Percentiles rank a stretch among this genome's conserved stretches.
Evolutionary conservation across 2,113 vertebrate genomes (phyloP).

Genomic region (Gopherus evgoodei): DNA sequence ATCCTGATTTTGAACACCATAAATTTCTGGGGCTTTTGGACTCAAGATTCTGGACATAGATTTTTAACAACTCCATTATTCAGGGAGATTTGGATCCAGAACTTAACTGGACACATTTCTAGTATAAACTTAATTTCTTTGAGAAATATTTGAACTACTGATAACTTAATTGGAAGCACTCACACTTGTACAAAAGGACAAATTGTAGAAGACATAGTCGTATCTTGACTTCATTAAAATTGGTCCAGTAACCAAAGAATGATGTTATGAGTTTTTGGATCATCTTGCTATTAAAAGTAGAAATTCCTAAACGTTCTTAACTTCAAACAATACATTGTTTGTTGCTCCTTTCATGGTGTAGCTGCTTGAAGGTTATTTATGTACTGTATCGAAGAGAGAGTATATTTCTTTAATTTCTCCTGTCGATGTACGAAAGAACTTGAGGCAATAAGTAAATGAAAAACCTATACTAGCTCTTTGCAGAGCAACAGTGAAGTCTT

Average conservation of each 20-base stretch:
- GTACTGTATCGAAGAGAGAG: not conserved
- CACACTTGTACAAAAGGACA: not conserved
- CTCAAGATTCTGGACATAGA: not conserved
- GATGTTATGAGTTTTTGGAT: not conserved
- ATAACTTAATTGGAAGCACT: not conserved
- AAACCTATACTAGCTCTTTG: not conserved
- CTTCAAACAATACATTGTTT: not conserved
- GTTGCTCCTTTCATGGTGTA: not conserved
- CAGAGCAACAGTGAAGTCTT: not conserved
- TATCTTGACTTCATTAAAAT: not conserved
- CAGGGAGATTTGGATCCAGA: too few relatives aligned
- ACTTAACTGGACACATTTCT: too few relatives aligned
- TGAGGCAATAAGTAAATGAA: not conserved
- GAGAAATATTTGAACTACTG: not conserved
- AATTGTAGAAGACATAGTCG: not conserved
- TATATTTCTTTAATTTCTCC: not conserved
- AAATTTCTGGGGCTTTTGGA: not conserved
- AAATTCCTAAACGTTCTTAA: not conserved
- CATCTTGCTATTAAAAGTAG: not conserved
- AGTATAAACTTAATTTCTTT: not conserved
- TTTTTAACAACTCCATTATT: too few relatives aligned
- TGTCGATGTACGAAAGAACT: not conserved
- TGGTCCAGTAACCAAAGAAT: not conserved
- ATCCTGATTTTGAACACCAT: not conserved
- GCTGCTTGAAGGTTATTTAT: not conserved